A percentile compares a stretch with the other conserved stretches of the same genome.
Evolutionary conservation across 2,888 invertebrate genomes (phyloP).

Genomic region (Coelinius sp.): DNA sequence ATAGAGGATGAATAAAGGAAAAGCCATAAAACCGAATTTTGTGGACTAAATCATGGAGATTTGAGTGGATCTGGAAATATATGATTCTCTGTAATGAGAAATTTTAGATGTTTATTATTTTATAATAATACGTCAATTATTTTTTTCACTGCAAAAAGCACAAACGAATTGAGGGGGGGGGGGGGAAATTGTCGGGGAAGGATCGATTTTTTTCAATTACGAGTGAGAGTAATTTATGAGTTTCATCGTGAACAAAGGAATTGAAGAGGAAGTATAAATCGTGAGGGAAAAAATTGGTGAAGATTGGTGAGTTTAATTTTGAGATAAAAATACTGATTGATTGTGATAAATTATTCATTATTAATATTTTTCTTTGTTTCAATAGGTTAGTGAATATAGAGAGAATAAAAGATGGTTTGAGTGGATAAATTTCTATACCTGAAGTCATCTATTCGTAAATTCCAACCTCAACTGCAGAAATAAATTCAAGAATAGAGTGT

Average conservation of each 20-base stretch:
- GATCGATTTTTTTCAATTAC: conserved; percentile 39
- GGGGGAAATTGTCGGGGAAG: conserved; percentile 22
- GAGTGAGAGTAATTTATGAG: conserved; percentile 32
- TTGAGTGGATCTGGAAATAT: conserved; percentile 43
- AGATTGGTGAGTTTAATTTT: conserved; percentile 5
- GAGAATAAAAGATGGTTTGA: background rate
- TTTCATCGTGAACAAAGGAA: conserved; percentile 29
- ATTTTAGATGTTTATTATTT: conserved; percentile 34
- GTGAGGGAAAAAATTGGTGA: conserved; percentile 4
- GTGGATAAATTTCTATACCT: background rate
- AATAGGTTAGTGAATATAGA: background rate
- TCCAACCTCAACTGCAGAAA: background rate
- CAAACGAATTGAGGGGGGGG: background rate
- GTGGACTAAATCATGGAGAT: conserved; percentile 57
- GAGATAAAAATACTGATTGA: background rate
- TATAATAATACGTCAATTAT: background rate
- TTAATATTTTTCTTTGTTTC: background rate
- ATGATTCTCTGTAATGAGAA: conserved; percentile 40
- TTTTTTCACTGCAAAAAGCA: conserved; percentile 23
- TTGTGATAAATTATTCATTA: background rate
- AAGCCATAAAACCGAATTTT: conserved; percentile 57
- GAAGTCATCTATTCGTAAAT: background rate
- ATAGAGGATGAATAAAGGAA: conserved; percentile 27
- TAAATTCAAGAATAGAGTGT: conserved; percentile 2
- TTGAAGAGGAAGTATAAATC: conserved; percentile 15